Evolutionary conservation across 2,113 vertebrate genomes (phyloP), one percentile per base, ranked within the genome.

Genomic region (Ptychochromis oligacanthus): DNA sequence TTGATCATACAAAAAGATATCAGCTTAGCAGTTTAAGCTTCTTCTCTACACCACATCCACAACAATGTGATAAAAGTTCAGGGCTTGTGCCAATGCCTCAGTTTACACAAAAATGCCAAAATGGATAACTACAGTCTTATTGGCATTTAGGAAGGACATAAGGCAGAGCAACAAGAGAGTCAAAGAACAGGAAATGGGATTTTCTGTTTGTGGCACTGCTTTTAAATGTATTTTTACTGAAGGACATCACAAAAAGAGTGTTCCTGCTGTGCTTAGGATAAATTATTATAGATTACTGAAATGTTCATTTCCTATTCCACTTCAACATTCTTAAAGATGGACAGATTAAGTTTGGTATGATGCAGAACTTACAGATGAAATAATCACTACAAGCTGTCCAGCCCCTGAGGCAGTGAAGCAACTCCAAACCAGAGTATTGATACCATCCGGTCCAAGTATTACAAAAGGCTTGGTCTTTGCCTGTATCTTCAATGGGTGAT

Each of bases 151-250:
- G 13, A 26, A 22, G 46, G 64, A 70, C 9, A 49, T 24, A 49
- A 7, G 15, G 46, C 17, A 52, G 15, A 18, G 40, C 40, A 0
- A 46, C 40, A 70, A 49, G 15, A n/a, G n/a, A n/a, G n/a, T n/a
- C n/a, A n/a, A n/a, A n/a, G n/a, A n/a, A n/a, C n/a, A n/a, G n/a
- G n/a, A n/a, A n/a, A n/a, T n/a, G 26, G 22, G 40, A 26, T 26
- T 5, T 43, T 4, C 38, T 65, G n/a, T 26, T 40, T 43, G 43
- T 65, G 62, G 43, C 0, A 38, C 1, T 1, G 14, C 0, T 65
- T 46, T 46, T 5, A 46, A 67, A 67, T 46, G 13, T 14, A 6
- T 15, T 15, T 67, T 0, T 67, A 67, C 38, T 0, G 0, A 67
- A 22, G 62, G n/a, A 67, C 7, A 24, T 65, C n/a, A 24, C n/a